phyloP scores from a whole-genome alignment of 2,113 vertebrate genomes.

The Motacilla alba region DNA sequence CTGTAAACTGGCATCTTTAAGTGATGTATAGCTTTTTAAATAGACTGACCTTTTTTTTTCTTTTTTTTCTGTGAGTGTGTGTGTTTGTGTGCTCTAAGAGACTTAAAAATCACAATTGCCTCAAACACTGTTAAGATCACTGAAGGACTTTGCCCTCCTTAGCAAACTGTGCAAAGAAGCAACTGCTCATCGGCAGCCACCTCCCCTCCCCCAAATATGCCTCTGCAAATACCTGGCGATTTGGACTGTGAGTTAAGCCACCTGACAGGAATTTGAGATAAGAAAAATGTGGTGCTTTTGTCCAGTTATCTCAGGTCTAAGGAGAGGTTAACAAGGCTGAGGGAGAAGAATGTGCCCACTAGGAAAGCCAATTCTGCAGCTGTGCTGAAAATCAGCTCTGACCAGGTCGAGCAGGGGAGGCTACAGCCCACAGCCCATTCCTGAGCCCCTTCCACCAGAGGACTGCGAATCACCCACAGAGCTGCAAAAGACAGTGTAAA shows the following conservation, averaged over 20 bases:
- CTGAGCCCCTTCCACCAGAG: neutral
- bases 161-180: neutral
- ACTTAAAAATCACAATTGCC: neutral
- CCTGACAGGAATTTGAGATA: neutral
- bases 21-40: neutral
- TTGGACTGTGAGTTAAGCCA: neutral
- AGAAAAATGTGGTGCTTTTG: neutral
- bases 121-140: neutral
- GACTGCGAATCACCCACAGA: neutral
- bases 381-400: neutral
- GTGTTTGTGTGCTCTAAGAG: neutral
- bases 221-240: neutral
- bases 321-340: neutral
- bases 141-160: rapidly evolving
- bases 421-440: neutral
- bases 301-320: neutral
- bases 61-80: neutral
- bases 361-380: neutral
- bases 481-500: neutral
- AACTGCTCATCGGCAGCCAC: neutral
- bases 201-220: rapidly evolving
- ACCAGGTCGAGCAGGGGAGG: rapidly evolving
- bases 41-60: neutral
- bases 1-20: neutral
- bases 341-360: no score